Evolutionary conservation across 2,113 vertebrate species (phyloP), one percentile per base, ranked within the genome.

Genomic region (Entosphenus tridentatus): DNA sequence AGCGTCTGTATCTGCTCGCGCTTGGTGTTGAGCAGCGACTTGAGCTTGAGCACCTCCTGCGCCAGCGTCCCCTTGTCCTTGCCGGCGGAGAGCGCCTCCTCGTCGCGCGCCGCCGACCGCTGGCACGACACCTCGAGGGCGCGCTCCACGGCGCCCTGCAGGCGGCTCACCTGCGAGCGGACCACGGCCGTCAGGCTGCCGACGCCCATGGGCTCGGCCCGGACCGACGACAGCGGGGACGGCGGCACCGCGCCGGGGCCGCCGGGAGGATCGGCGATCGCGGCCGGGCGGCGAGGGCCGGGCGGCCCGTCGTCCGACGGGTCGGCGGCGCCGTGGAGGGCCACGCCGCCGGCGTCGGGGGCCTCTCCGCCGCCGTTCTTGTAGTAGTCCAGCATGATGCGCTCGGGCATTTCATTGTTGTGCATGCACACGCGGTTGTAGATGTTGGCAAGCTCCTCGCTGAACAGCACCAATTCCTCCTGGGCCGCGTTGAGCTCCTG

Each of bases 1-100:
- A 87, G 81, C 1, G 85, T 87, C 18, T 84, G 83, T 2, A 87
- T 85, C 80, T 87, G 85, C 68, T 87, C 85, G 68, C 83, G 78
- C 75, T 87, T 86, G 70, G 85, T 87, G 78, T 84, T 86, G 62
- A 87, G 80, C 69, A 86, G 78, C 16, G 85, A 86, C 74, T 84
- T 86, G 57, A 86, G 81, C 72, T 86, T 87, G 11, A 87, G 74
- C 2, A 85, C 81, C 69, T 87, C 85, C 71, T 87, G 83, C 72
- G 85, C 72, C 67, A 86, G 77, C 57, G 76, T 81, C 67, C 83
- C 83, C 4, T 80, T 77, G 62, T 86, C 85, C 16, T 79, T 78
- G 57, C 85, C 84, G 3, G 80, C 70, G 56, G 85, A 83, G 0
- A 71, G 74, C 2, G 74, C 74, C 69, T 73, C 75, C 73, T 76